Evolutionary conservation across 2,797 vertebrate species (phyloP).

Genomic region (Peromyscus aztecus): DNA sequence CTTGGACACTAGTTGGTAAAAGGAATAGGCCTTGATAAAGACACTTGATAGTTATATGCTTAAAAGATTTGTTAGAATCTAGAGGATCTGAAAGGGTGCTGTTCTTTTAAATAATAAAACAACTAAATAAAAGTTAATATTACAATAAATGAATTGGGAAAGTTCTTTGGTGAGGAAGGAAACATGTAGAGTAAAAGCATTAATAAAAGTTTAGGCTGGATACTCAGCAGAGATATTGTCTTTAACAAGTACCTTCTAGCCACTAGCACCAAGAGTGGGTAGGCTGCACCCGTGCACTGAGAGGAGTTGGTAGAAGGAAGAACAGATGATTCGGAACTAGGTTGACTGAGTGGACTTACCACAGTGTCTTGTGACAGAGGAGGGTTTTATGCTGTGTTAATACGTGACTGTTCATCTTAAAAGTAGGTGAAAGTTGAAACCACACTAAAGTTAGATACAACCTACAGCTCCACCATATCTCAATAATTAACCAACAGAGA

Average conservation of each 20-base stretch:
- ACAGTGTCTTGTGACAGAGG: too few species aligned
- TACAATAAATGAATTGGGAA: not conserved
- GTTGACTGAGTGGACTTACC: not conserved
- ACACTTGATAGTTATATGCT: not conserved
- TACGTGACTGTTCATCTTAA: not conserved
- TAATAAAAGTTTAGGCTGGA: accelerated
- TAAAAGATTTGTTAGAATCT: not conserved
- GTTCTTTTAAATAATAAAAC: not conserved
- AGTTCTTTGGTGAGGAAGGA: not conserved
- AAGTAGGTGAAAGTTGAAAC: not conserved
- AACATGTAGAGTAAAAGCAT: not conserved
- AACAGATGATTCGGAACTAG: accelerated
- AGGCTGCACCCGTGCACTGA: not conserved
- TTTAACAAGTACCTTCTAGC: not conserved
- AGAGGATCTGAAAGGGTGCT: not conserved
- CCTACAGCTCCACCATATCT: not conserved
- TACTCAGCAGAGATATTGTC: accelerated
- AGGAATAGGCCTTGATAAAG: not conserved
- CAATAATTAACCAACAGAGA: not conserved
- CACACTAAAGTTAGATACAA: not conserved
- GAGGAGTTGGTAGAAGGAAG: accelerated
- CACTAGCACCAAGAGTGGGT: accelerated
- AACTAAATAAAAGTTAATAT: not conserved
- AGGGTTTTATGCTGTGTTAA: not conserved
- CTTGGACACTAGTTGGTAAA: not conserved